These are phyloP conservation scores for Stenurella melanura DNA, from an alignment of 2,888 invertebrate species.

Conservation along the genomic window DNA sequence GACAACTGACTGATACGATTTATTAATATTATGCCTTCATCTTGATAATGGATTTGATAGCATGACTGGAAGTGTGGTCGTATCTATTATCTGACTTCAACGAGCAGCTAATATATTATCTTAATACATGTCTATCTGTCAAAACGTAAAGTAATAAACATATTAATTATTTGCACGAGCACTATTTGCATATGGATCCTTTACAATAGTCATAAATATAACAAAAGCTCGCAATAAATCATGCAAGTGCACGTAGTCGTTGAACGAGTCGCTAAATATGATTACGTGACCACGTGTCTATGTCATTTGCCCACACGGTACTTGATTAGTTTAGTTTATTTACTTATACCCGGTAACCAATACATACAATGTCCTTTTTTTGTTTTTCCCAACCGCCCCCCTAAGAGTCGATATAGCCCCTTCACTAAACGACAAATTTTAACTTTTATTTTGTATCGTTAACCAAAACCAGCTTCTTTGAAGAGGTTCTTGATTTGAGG, in stretches of 20 bases:
- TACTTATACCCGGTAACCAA: too few relatives aligned
- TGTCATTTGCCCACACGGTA: neutral
- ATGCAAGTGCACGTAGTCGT: neutral
- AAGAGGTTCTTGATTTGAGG: too few relatives aligned
- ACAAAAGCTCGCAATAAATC: neutral
- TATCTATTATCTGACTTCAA: neutral
- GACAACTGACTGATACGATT: neutral
- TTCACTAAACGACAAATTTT: too few relatives aligned
- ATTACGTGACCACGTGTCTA: neutral
- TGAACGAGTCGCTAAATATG: neutral
- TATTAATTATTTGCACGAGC: neutral
- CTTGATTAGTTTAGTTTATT: neutral
- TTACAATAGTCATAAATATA: slow-evolving; percentile 1
- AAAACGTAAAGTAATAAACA: neutral
- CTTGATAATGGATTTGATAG: neutral
- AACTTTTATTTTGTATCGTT: too few relatives aligned
- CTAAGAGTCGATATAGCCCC: too few relatives aligned
- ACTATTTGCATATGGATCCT: neutral
- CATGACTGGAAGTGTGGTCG: neutral
- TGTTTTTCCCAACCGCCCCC: too few relatives aligned
- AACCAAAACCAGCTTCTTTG: too few relatives aligned
- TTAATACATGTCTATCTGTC: neutral
- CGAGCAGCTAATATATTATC: slow-evolving; percentile 1
- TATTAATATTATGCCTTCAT: neutral
- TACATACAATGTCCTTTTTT: too few relatives aligned